These are phyloP conservation scores for Hartigia nigra DNA, from an alignment of 2,888 invertebrate genomes.

Conservation along the genomic window DNA sequence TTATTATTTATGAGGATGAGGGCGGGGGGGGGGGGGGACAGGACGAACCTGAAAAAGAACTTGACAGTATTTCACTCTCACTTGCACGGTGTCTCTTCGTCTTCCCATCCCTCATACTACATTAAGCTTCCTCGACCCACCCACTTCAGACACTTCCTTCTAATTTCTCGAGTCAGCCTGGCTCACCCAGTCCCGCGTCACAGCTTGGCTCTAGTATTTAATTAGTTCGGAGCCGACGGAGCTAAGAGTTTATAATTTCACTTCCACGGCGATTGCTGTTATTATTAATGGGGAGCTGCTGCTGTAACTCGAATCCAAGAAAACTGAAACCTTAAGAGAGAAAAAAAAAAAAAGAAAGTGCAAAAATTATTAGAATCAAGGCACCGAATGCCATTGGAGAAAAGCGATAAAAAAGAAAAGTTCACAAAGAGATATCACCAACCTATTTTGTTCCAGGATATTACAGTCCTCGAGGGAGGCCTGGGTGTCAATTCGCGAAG, in stretches of 20 bases:
- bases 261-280: neutral
- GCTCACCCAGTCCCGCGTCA: neutral
- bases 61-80: slow-evolving; percentile 31
- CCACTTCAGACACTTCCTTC: neutral
- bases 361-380: neutral
- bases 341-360: neutral
- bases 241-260: slow-evolving; percentile 31
- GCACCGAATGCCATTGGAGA: neutral
- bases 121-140: slow-evolving; percentile 16
- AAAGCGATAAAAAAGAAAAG: neutral
- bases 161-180: neutral
- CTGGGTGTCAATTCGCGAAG: slow-evolving; percentile 39
- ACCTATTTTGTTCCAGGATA: slow-evolving; percentile 36
- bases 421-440: neutral
- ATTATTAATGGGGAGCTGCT: neutral
- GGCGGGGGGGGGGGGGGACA: neutral
- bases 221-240: slow-evolving; percentile 36
- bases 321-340: neutral
- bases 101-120: slow-evolving; percentile 10
- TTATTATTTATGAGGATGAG: too few relatives aligned
- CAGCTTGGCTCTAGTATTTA: slow-evolving; percentile 39
- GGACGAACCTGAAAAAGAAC: neutral
- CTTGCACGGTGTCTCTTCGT: slow-evolving; percentile 9
- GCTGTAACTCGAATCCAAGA: neutral
- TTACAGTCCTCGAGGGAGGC: slow-evolving; percentile 39